phyloP scores from a whole-genome alignment of 2,888 invertebrate species.

The Eurytoma californica region DNA sequence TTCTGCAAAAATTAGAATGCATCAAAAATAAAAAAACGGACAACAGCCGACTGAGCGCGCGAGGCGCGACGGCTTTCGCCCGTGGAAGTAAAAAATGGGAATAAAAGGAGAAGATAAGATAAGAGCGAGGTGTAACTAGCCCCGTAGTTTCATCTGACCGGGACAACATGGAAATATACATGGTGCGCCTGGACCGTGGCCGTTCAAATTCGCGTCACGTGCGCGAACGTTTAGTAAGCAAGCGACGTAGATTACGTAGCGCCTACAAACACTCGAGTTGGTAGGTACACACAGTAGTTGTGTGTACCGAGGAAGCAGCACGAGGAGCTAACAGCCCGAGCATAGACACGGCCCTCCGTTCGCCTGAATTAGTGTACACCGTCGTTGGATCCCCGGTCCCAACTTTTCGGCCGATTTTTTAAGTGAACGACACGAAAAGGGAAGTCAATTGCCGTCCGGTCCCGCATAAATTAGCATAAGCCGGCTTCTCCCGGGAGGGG shows the following conservation, averaged over 20 bases:
- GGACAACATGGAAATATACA: no score
- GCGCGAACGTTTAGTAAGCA: conserved; percentile 54
- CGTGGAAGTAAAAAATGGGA: no score
- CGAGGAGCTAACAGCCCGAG: conserved; percentile 42
- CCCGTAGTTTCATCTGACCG: no score
- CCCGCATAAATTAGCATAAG: conserved; percentile 67
- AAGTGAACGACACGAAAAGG: no score
- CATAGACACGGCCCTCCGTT: conserved; percentile 30
- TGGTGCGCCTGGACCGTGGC: not conserved
- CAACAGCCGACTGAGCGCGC: no score
- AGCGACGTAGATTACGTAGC: conserved; percentile 54
- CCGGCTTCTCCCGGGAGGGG: conserved; percentile 21
- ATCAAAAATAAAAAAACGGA: no score
- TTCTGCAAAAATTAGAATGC: no score
- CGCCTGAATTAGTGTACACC: conserved; percentile 31
- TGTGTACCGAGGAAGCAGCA: conserved; percentile 43
- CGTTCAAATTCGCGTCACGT: conserved; percentile 53
- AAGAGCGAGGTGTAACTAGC: no score
- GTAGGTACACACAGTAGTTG: conserved; percentile 40
- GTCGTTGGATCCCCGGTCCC: not conserved
- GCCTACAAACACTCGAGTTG: conserved; percentile 53
- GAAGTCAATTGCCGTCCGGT: no score
- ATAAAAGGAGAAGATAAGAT: no score
- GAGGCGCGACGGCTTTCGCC: no score
- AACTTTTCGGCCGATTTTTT: not conserved